These are phyloP conservation scores for Thaumetopoea pityocampa DNA, from an alignment of 1,140 invertebrate species.

Conservation along the genomic window DNA sequence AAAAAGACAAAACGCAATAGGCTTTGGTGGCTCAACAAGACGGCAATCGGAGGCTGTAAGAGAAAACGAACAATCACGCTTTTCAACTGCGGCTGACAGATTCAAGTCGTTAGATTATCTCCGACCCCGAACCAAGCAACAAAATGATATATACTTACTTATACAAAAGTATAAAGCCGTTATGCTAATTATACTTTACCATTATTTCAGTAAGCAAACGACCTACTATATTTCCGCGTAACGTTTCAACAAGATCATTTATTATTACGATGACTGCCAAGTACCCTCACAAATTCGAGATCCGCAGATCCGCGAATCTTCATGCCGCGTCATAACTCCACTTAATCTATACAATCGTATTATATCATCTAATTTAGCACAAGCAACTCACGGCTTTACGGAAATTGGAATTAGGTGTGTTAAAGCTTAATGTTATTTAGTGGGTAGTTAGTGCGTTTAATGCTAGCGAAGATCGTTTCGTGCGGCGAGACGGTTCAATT, in stretches of 20 bases:
- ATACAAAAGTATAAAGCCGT: conserved; percentile 12
- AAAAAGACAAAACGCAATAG: no score
- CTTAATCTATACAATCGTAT: conserved; percentile 28
- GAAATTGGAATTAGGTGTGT: conserved; percentile 15
- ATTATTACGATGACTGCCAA: conserved; percentile 16
- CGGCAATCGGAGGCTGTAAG: conserved; percentile 1
- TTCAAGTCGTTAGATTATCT: conserved; percentile 11
- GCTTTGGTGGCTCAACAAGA: no score
- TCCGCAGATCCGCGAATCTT: conserved; percentile 18
- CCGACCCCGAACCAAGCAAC: background rate
- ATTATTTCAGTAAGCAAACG: conserved; percentile 12
- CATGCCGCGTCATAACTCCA: conserved; percentile 28
- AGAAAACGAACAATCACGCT: conserved; percentile 3
- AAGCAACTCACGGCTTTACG: conserved; percentile 17
- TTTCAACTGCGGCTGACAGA: conserved; percentile 15
- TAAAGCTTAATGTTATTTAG: conserved; percentile 14
- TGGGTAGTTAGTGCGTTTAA: conserved; percentile 5
- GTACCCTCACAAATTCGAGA: conserved; percentile 15
- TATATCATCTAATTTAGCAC: conserved; percentile 10
- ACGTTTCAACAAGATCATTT: conserved; percentile 19
- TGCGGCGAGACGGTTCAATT: conserved; percentile 9
- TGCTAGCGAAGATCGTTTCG: conserved; percentile 11
- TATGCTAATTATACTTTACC: conserved; percentile 16
- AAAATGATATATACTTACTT: conserved; percentile 9
- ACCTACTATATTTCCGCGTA: conserved; percentile 7